phyloP scores from a whole-genome alignment of 1,140 invertebrate species.

The Oscheius sp. region DNA sequence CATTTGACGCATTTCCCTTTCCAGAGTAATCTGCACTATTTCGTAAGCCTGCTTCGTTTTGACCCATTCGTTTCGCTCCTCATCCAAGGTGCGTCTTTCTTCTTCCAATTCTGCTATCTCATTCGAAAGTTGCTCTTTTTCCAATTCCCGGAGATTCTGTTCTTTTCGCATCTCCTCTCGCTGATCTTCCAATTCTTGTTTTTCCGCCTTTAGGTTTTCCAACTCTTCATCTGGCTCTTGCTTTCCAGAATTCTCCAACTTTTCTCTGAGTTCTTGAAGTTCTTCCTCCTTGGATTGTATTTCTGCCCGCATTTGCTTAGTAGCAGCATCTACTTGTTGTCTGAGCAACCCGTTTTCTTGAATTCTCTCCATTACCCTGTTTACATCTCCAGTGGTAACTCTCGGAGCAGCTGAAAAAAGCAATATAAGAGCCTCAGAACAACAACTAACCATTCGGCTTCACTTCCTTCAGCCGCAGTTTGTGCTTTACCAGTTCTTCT shows the following conservation, averaged over 20 bases:
- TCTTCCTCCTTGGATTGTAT: background rate
- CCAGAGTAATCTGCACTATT: background rate
- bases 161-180: background rate
- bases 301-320: background rate
- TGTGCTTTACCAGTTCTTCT: conserved; percentile 1
- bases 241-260: background rate
- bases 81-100: background rate
- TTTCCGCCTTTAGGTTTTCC: background rate
- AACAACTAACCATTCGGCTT: background rate
- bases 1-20: background rate
- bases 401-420: background rate
- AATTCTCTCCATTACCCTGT: background rate
- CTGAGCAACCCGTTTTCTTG: background rate
- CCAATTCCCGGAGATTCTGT: background rate
- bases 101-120: background rate
- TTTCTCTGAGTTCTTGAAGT: background rate
- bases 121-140: background rate
- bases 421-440: background rate
- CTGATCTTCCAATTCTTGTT: background rate
- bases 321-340: background rate
- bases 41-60: background rate
- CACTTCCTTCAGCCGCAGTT: background rate
- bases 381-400: background rate
- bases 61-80: background rate
- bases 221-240: background rate